Conservation (phyloP, 2,888 invertebrate species). For the Antitype chi region DNA sequence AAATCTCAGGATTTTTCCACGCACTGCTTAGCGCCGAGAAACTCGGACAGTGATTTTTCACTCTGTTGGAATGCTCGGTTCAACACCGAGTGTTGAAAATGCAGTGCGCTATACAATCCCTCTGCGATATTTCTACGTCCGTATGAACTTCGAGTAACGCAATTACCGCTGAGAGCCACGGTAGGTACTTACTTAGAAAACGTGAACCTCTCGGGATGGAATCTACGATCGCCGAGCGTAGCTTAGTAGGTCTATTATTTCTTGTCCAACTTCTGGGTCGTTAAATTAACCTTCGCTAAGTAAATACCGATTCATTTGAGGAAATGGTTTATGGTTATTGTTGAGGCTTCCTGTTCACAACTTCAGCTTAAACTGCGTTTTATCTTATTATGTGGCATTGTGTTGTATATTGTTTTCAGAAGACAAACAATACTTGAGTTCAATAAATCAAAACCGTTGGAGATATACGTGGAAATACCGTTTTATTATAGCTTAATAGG, state of each 20-base stretch:
- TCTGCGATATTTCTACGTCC: too few relatives aligned
- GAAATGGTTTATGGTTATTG: constrained; percentile 15
- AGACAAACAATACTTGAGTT: constrained; percentile 4
- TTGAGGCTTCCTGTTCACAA: constrained; percentile 20
- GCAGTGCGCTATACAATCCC: too few relatives aligned
- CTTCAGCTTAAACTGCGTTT: neutral
- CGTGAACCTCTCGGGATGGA: neutral
- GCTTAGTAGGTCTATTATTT: neutral
- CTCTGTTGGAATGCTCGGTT: too few relatives aligned
- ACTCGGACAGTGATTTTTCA: too few relatives aligned
- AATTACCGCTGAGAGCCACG: too few relatives aligned
- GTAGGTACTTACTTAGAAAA: neutral
- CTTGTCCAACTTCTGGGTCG: neutral
- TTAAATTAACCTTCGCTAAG: neutral
- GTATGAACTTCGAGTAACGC: too few relatives aligned
- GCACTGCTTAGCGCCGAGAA: too few relatives aligned
- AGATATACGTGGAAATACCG: neutral
- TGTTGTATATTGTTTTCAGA: constrained; percentile 47
- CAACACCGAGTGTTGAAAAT: too few relatives aligned
- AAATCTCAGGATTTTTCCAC: neutral
- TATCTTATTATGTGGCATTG: constrained; percentile 28
- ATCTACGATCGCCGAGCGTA: too few relatives aligned
- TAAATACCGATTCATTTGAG: constrained; percentile 24
- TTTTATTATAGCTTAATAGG: neutral
- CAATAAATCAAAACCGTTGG: neutral